Conservation (phyloP, 1,140 invertebrate species). For the Holotrichia oblita region DNA sequence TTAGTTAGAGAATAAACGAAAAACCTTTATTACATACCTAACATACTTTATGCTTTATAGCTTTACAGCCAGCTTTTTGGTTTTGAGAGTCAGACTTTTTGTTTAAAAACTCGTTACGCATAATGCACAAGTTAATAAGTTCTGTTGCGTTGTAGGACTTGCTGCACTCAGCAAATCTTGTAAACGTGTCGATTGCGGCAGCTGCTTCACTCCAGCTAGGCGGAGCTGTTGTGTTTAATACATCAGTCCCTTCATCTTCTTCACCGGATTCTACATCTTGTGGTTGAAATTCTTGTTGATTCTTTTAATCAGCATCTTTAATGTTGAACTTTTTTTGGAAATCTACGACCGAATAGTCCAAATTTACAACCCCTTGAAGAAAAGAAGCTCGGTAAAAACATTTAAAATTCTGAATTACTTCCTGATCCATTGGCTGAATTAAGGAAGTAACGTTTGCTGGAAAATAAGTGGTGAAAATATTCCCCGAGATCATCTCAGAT, state of each 20-base stretch:
- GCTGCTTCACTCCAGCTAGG: constrained; percentile 42
- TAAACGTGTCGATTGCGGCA: not conserved
- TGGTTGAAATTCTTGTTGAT: not conserved
- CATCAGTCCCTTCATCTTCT: no score
- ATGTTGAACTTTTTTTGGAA: constrained; percentile 8
- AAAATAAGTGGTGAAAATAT: constrained; percentile 48
- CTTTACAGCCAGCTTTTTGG: no score
- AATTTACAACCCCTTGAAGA: not conserved
- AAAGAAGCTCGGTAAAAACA: constrained; percentile 43
- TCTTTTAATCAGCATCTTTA: not conserved
- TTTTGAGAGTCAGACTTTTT: no score
- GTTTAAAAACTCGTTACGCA: not conserved
- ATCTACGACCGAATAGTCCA: not conserved
- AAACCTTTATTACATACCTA: no score
- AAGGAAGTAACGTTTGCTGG: constrained; percentile 49
- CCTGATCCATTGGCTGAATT: constrained; percentile 56
- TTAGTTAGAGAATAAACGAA: no score
- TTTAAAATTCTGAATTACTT: constrained; percentile 47
- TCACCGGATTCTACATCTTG: not conserved
- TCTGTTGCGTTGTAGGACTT: no score
- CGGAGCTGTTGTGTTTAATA: constrained; percentile 51
- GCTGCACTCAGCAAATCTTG: no score
- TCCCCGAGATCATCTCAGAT: not conserved
- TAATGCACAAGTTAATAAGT: no score
- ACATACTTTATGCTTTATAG: no score